Conservation (phyloP, 2,113 vertebrate species). For the Dicerorhinus sumatrensis region DNA sequence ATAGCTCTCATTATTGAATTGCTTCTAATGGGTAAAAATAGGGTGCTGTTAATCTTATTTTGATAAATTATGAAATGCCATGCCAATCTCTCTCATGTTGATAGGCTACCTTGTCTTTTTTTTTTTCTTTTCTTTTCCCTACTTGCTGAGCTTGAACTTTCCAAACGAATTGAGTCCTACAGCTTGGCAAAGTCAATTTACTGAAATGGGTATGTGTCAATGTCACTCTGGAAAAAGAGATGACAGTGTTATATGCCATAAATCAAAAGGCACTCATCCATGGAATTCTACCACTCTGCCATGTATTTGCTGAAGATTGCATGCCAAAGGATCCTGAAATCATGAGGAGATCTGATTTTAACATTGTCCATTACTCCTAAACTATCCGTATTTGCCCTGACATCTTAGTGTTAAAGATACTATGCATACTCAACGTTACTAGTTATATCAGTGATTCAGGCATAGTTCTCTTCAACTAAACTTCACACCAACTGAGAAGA, state of each 20-base stretch:
- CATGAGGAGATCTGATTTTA: not conserved
- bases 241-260: not conserved
- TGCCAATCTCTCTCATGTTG: not conserved
- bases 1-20: not conserved
- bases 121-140: not conserved
- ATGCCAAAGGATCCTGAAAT: not conserved
- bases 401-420: not conserved
- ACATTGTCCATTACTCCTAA: not conserved
- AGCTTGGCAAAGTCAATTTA: not conserved
- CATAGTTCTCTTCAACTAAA: not conserved
- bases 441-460: not conserved
- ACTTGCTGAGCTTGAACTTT: not conserved
- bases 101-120: not conserved
- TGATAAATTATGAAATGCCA: conserved; percentile 54
- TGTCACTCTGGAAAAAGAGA: conserved; percentile 17
- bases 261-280: not conserved
- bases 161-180: not conserved
- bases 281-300: not conserved
- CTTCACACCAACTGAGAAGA: conserved; percentile 60
- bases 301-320: not conserved
- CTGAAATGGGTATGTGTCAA: not conserved
- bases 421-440: not conserved
- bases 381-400: not conserved
- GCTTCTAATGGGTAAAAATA: conserved; percentile 42
- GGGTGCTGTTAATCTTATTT: not conserved